These are phyloP conservation scores for Diplodus sargus DNA, from an alignment of 2,797 vertebrate genomes.

Conservation along the genomic window DNA sequence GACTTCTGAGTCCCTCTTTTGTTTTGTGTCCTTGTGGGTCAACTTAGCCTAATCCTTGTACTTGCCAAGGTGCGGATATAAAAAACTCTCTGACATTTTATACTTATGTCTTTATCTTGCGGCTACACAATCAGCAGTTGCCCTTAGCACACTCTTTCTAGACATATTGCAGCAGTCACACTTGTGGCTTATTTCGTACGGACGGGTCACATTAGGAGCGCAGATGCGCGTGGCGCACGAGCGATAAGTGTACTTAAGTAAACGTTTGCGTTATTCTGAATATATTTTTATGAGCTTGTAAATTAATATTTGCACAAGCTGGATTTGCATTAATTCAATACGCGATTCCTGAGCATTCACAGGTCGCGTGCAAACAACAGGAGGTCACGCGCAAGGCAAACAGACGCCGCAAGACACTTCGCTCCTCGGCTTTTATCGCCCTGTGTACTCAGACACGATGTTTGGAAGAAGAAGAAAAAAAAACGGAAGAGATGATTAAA, in stretches of 20 bases:
- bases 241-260: conserved; percentile 19
- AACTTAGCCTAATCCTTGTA: conserved; percentile 14
- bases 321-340: conserved; percentile 25
- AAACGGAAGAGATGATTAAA: conserved; percentile 40
- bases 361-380: conserved; percentile 16
- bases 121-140: too few species aligned
- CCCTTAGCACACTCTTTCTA: neutral
- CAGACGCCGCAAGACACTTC: conserved; percentile 1
- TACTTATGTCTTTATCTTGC: neutral
- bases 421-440: neutral
- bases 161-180: neutral
- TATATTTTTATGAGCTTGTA: conserved; percentile 22
- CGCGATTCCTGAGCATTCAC: conserved; percentile 16
- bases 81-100: neutral
- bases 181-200: neutral
- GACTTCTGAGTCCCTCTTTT: conserved; percentile 31
- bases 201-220: conserved; percentile 10
- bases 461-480: conserved; percentile 16
- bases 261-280: conserved; percentile 16
- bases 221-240: neutral
- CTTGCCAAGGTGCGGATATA: neutral
- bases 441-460: conserved; percentile 31
- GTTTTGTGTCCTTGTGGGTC: conserved; percentile 33
- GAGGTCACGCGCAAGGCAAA: conserved; percentile 10
- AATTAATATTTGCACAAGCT: conserved; percentile 36